Conservation (phyloP, 2,888 invertebrate species). For the Archaeoteleia sp. region DNA sequence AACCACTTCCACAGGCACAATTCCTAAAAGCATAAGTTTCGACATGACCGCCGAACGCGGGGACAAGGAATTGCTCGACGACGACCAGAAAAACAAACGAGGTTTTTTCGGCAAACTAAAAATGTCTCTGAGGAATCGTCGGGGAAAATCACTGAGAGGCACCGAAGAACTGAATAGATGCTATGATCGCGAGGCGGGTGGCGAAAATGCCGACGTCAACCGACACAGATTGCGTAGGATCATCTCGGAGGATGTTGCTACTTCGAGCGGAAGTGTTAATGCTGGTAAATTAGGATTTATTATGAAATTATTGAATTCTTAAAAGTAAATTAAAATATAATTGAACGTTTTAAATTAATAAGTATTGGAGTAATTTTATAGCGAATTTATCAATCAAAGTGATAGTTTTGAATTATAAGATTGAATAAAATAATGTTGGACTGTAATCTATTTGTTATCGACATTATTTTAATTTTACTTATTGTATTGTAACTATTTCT, state of each 20-base stretch:
- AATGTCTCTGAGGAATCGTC: constrained; percentile 81
- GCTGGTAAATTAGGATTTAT: constrained; percentile 55
- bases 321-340: background rate
- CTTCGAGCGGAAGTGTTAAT: constrained; percentile 62
- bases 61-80: constrained; percentile 79
- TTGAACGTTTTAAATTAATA: no score
- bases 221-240: constrained; percentile 69
- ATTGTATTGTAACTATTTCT: no score
- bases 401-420: no score
- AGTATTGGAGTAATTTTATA: no score
- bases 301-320: constrained; percentile 3
- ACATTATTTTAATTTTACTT: no score
- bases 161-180: constrained; percentile 71
- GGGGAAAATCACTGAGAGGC: constrained; percentile 77
- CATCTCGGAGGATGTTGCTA: constrained; percentile 74
- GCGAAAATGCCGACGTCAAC: constrained; percentile 63
- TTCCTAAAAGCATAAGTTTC: constrained; percentile 94
- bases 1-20: constrained; percentile 84
- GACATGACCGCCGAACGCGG: constrained; percentile 91
- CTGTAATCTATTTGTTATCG: no score
- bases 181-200: constrained; percentile 67
- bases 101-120: constrained; percentile 85
- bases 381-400: no score
- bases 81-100: constrained; percentile 78
- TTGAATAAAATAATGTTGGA: no score